phyloP scores from a whole-genome alignment of 2,888 invertebrate genomes.

The Germaria angustata region DNA sequence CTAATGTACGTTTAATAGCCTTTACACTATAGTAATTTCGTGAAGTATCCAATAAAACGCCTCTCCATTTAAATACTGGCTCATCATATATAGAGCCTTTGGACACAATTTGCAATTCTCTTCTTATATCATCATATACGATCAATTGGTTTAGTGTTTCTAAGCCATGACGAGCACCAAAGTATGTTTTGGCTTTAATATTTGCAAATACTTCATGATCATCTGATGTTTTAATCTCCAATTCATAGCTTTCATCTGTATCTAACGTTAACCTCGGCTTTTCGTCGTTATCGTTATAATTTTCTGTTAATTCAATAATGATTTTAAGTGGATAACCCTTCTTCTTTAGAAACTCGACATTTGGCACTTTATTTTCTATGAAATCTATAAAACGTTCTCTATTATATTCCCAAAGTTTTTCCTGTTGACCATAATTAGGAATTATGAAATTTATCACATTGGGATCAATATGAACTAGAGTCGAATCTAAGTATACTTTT shows the following conservation, averaged over 20 bases:
- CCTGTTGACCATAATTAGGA: slow-evolving; percentile 71
- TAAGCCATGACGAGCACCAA: slow-evolving; percentile 84
- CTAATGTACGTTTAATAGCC: slow-evolving; percentile 87
- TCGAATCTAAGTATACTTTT: slow-evolving; percentile 77
- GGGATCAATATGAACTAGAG: slow-evolving; percentile 79
- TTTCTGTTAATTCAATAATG: slow-evolving; percentile 74
- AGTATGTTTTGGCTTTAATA: slow-evolving; percentile 82
- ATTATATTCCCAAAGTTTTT: slow-evolving; percentile 73
- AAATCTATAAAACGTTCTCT: slow-evolving; percentile 79
- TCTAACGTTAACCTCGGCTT: slow-evolving; percentile 79
- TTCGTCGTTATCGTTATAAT: slow-evolving; percentile 64
- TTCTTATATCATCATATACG: slow-evolving; percentile 79
- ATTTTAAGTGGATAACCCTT: slow-evolving; percentile 80
- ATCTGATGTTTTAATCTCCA: slow-evolving; percentile 68
- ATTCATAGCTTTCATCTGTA: slow-evolving; percentile 82
- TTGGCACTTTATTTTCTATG: slow-evolving; percentile 75
- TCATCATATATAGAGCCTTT: slow-evolving; percentile 85
- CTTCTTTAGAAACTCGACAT: slow-evolving; percentile 70
- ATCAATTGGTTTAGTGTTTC: slow-evolving; percentile 81
- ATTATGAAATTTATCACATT: slow-evolving; percentile 76
- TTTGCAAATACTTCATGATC: slow-evolving; percentile 79
- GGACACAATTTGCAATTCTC: slow-evolving; percentile 82
- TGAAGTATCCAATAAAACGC: slow-evolving; percentile 93
- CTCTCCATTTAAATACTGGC: slow-evolving; percentile 93
- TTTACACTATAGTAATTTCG: slow-evolving; percentile 90